phyloP scores from a whole-genome alignment of 2,113 vertebrate genomes.

The Mobula birostris region DNA sequence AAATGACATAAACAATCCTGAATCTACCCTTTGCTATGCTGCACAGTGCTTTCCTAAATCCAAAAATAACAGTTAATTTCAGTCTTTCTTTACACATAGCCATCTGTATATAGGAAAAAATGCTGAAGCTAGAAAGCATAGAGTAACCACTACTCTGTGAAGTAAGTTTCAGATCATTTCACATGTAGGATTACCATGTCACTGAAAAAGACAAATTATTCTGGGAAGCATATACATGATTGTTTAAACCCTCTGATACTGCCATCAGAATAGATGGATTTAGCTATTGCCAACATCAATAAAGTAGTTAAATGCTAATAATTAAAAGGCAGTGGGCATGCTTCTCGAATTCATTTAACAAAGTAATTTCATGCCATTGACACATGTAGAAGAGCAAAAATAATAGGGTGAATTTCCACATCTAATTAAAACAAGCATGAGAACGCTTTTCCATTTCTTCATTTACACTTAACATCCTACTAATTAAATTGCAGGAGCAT shows the following conservation, averaged over 20 bases:
- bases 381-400: neutral
- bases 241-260: neutral
- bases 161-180: neutral
- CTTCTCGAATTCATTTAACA: constrained; percentile 6
- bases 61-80: neutral
- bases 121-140: neutral
- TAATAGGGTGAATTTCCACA: neutral
- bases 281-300: neutral
- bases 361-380: neutral
- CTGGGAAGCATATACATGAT: neutral
- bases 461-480: neutral
- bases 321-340: neutral
- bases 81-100: neutral
- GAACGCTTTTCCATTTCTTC: neutral
- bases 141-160: too few relatives aligned
- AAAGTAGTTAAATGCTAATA: neutral
- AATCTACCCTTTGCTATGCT: neutral
- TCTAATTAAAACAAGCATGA: neutral
- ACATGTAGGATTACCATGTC: neutral
- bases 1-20: too few relatives aligned
- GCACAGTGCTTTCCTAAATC: neutral
- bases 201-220: neutral
- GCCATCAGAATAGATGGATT: too few relatives aligned
- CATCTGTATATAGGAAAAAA: neutral
- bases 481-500: neutral